Evolutionary conservation across 1,140 invertebrate species (phyloP), one percentile per base, ranked within the genome.

Genomic region (Drosophila lini): DNA sequence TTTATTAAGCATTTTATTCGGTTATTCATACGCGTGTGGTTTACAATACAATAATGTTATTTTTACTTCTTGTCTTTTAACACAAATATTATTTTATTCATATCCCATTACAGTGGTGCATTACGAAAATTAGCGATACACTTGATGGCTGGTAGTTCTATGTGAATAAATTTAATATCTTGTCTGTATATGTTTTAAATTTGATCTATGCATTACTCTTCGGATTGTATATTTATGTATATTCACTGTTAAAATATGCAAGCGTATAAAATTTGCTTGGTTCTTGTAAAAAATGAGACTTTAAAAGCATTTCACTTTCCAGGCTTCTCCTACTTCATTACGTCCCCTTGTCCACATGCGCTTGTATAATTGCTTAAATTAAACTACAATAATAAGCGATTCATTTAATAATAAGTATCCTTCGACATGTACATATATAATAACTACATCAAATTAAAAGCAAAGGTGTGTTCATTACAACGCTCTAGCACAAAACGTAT

Each of bases 11-110:
- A 86, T 80, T 86, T 86, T 86, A 91, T 91, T 91, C 80, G 90
- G 90, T 84, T 91, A 91, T 81, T 91, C 63, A 81, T 91, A 90
- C 69, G 85, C 90, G 85, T 91, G 90, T 86, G 81, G 81, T 89
- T 91, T 90, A 90, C 89, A 91, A 86, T 91, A 91, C 90, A 91
- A 86, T 91, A 91, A 80, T 88, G 63, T 81, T 71, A 69, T 62
- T 71, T 56, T 64, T 61, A 57, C 74, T 86, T 90, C 50, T 69
- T 74, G 80, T 79, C 80, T 90, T 90, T 80, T 55, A 90, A 90
- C 80, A 85, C 60, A 85, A 90, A 90, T 90, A 85, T 81, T 84
- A 62, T 71, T 76, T 81, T 77, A 80, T 86, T 74, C 52, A 78
- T 73, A 78, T 67, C 47, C 81, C 85, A 85, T 74, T 74, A 73